These are phyloP conservation scores for Neosilurus mollespiculum DNA, from an alignment of 2,797 vertebrate genomes.

Conservation along the genomic window DNA sequence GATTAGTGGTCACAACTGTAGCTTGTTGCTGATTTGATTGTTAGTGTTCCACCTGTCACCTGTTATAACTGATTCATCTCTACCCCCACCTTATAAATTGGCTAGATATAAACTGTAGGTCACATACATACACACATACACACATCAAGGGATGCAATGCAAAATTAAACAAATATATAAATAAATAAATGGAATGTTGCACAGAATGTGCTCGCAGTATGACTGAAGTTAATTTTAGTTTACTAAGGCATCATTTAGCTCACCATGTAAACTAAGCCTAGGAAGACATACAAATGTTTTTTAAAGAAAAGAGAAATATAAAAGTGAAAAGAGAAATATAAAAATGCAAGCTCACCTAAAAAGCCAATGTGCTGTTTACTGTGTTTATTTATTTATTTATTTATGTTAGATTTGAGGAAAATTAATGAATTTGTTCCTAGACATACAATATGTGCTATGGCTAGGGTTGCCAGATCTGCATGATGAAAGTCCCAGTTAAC, in stretches of 20 bases:
- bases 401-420: not conserved
- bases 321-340: too few species aligned
- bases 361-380: not conserved
- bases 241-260: not conserved
- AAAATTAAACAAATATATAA: not conserved
- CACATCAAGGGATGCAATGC: not conserved
- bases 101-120: not conserved
- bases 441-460: not conserved
- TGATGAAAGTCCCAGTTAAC: not conserved
- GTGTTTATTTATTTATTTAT: not conserved
- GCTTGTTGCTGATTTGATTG: slow-evolving; percentile 3
- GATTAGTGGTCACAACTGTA: not conserved
- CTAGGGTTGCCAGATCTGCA: not conserved
- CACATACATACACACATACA: not conserved
- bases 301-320: not conserved
- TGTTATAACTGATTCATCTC: not conserved
- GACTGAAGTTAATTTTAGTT: not conserved
- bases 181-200: not conserved
- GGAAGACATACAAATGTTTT: not conserved
- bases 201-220: not conserved
- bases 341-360: not conserved
- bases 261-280: not conserved
- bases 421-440: not conserved
- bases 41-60: not conserved
- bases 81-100: not conserved